Conservation (phyloP, 2,797 vertebrate genomes). For the Kryptopterus vitreolus region DNA sequence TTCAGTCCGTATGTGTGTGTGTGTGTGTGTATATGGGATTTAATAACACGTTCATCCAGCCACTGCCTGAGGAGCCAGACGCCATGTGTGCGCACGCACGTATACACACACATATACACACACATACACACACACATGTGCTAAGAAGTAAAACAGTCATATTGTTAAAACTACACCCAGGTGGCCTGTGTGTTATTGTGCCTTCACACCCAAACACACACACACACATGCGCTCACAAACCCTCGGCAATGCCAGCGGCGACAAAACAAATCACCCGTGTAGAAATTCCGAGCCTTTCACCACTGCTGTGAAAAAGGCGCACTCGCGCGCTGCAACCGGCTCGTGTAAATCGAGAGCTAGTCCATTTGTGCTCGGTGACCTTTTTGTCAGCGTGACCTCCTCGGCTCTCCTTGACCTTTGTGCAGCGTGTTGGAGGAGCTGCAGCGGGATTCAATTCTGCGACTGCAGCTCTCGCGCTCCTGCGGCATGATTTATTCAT, state of each 20-base stretch:
- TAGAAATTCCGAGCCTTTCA: background rate
- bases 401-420: slow-evolving; percentile 50
- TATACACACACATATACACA: background rate
- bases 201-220: background rate
- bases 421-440: slow-evolving; percentile 32
- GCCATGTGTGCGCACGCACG: background rate
- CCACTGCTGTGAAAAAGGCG: background rate
- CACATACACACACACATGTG: background rate
- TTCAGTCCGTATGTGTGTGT: slow-evolving; percentile 41
- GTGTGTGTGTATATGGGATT: slow-evolving; percentile 41
- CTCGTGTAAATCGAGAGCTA: background rate
- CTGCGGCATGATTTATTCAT: slow-evolving; percentile 52
- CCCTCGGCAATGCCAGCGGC: background rate
- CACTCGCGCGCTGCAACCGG: background rate
- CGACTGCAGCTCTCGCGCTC: slow-evolving; percentile 29
- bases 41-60: slow-evolving; percentile 47
- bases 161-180: background rate
- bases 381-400: slow-evolving; percentile 7
- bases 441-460: slow-evolving; percentile 21
- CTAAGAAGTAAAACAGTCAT: background rate
- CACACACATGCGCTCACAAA: background rate
- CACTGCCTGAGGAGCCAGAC: slow-evolving; percentile 23
- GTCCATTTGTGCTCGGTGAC: slow-evolving; percentile 9
- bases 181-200: background rate
- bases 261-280: background rate